Conservation (phyloP, 2,113 vertebrate species). For the Bos indicus region DNA sequence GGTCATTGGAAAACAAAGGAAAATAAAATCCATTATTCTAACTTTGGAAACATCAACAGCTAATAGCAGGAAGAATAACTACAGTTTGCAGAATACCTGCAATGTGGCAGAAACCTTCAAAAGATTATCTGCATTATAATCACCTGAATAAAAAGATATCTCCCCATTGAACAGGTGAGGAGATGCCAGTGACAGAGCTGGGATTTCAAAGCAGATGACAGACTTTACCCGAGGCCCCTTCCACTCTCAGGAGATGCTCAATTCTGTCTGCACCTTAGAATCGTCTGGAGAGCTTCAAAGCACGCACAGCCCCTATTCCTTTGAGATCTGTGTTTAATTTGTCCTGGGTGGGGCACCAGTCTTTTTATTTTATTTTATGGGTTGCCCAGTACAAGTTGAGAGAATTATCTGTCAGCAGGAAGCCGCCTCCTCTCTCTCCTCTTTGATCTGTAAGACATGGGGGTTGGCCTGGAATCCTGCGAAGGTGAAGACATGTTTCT, state of each 20-base stretch:
- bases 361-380: background rate
- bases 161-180: background rate
- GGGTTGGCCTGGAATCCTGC: background rate
- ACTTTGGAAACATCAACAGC: background rate
- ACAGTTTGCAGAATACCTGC: background rate
- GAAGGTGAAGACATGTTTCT: background rate
- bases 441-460: background rate
- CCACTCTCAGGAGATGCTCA: background rate
- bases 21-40: constrained; percentile 10
- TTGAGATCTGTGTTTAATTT: background rate
- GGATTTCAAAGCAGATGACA: background rate
- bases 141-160: background rate
- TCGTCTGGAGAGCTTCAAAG: background rate
- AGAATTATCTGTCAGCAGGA: background rate
- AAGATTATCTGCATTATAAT: background rate
- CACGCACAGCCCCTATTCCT: too few species aligned
- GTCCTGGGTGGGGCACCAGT: background rate
- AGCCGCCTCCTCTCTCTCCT: background rate
- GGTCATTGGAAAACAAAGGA: background rate
- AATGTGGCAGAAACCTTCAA: background rate
- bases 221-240: background rate
- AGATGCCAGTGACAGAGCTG: background rate
- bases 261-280: background rate
- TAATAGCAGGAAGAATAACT: background rate
- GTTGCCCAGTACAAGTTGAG: background rate